Evolutionary conservation across 1,140 invertebrate genomes (phyloP).

Genomic region (Drosophila lacteicornis): DNA sequence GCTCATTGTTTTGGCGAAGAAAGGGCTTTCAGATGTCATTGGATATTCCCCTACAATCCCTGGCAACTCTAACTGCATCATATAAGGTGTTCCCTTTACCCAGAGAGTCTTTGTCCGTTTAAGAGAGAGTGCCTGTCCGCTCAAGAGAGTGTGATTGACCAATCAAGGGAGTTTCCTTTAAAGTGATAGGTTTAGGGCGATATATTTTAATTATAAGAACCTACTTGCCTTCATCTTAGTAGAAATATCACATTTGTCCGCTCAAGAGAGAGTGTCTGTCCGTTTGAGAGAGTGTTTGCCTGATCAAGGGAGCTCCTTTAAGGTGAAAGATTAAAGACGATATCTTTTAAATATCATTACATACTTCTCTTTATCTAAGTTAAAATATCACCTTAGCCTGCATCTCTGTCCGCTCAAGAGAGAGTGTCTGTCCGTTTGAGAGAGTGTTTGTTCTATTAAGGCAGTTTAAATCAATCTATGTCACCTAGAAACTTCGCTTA

Average conservation of each 20-base stretch:
- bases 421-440: not conserved
- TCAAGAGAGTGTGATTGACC: not conserved
- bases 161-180: not conserved
- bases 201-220: not conserved
- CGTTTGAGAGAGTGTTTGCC: no score
- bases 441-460: not conserved
- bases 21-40: not conserved
- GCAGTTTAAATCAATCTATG: not conserved
- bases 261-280: not conserved
- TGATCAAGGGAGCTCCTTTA: no score
- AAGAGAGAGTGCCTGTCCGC: not conserved
- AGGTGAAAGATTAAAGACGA: no score
- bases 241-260: not conserved
- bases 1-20: no score
- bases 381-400: no score
- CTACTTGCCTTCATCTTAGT: not conserved
- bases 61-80: not conserved
- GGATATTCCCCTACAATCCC: not conserved
- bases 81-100: not conserved
- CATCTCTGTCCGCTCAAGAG: not conserved
- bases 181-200: not conserved
- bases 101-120: not conserved
- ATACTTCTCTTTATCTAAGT: no score
- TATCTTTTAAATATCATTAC: no score
- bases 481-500: no score